These are phyloP conservation scores for Bugulina stolonifera DNA, from an alignment of 2,888 invertebrate species.

Conservation along the genomic window DNA sequence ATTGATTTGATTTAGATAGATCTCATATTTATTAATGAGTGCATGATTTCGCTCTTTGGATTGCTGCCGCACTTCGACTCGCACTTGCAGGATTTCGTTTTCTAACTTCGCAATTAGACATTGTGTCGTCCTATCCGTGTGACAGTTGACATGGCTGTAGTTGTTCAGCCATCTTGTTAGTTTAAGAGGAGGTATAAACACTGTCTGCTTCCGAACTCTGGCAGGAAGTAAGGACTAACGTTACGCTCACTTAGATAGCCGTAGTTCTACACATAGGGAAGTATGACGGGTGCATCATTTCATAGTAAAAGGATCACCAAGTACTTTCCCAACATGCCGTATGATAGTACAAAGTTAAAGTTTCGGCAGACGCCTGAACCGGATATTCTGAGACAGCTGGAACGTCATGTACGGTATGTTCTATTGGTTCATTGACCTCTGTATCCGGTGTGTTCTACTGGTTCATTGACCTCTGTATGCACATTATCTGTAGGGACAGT, in stretches of 20 bases:
- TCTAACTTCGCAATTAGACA: too few species aligned
- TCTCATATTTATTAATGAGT: not conserved
- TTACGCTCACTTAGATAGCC: too few species aligned
- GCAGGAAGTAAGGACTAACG: too few species aligned
- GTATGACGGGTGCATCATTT: not conserved
- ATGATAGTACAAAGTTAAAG: not conserved
- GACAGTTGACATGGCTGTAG: too few species aligned
- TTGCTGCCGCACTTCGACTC: too few species aligned
- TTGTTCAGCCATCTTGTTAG: too few species aligned
- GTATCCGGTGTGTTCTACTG: not conserved
- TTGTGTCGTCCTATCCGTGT: too few species aligned
- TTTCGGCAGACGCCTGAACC: constrained; percentile 15
- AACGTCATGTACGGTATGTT: constrained; percentile 14
- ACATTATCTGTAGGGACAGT: too few species aligned
- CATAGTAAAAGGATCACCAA: not conserved
- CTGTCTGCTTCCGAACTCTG: too few species aligned
- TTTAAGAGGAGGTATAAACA: too few species aligned
- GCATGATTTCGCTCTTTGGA: not conserved
- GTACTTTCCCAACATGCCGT: not conserved
- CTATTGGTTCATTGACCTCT: not conserved
- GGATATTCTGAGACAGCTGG: not conserved
- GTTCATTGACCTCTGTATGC: not conserved
- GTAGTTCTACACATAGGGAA: too few species aligned
- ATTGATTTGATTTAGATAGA: not conserved
- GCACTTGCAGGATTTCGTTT: too few species aligned